Conservation (phyloP, 2,113 vertebrate genomes). For the Oreochromis tanganicae region DNA sequence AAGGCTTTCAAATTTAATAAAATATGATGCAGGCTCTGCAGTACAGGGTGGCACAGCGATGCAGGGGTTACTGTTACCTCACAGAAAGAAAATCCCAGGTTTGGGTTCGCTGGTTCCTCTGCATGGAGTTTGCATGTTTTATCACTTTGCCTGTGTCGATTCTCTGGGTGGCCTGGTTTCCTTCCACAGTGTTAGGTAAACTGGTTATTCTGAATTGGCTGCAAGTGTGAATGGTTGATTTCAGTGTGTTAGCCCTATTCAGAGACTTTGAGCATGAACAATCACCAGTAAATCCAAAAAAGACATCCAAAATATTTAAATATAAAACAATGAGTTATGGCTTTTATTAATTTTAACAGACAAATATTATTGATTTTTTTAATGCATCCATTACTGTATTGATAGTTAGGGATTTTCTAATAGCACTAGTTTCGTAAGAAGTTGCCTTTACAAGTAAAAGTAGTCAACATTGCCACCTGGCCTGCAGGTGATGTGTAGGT, state of each 20-base stretch:
- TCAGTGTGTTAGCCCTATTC: not conserved
- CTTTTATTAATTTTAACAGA: not conserved
- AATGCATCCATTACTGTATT: not conserved
- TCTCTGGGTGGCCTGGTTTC: not conserved
- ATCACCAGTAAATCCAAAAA: not conserved
- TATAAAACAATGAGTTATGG: not conserved
- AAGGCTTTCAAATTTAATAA: not conserved
- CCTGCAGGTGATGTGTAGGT: not conserved
- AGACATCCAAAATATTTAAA: not conserved
- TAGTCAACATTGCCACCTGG: not conserved
- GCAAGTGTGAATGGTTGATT: not conserved
- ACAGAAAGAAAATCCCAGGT: not conserved
- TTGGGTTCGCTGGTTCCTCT: not conserved
- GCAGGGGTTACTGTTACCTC: not conserved
- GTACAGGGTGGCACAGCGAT: not conserved
- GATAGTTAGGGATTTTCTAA: not conserved
- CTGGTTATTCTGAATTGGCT: not conserved
- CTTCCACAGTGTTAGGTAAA: not conserved
- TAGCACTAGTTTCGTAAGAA: not conserved
- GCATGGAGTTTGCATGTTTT: not conserved
- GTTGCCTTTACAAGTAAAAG: not conserved
- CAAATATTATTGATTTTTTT: not conserved
- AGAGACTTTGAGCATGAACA: not conserved
- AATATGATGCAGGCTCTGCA: not conserved
- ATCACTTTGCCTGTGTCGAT: not conserved